Conservation (phyloP, 2,888 invertebrate species). For the Lissocephala sabroskyi region DNA sequence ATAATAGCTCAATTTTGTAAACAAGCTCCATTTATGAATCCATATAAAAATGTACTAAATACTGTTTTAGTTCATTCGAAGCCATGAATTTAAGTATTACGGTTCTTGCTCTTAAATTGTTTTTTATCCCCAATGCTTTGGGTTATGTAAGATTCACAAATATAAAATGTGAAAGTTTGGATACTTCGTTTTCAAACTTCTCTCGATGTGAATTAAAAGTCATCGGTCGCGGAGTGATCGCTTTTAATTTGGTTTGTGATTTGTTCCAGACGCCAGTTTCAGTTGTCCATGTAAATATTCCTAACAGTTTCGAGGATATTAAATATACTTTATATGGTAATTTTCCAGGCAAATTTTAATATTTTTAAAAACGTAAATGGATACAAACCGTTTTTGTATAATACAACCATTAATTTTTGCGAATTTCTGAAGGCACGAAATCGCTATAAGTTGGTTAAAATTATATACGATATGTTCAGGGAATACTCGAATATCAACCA, state of each 20-base stretch:
- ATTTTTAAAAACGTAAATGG: not conserved
- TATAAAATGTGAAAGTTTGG: not conserved
- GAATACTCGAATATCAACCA: too few species aligned
- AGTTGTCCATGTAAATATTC: not conserved
- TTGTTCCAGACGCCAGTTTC: not conserved
- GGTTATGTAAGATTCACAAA: not conserved
- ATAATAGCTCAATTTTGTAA: too few species aligned
- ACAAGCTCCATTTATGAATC: too few species aligned
- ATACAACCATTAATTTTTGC: not conserved
- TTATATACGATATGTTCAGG: too few species aligned
- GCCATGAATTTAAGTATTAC: too few species aligned
- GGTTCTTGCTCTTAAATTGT: too few species aligned
- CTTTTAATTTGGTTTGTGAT: not conserved
- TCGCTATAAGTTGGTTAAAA: too few species aligned
- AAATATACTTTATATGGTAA: too few species aligned
- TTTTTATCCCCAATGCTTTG: too few species aligned
- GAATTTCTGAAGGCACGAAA: not conserved
- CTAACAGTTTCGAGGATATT: not conserved
- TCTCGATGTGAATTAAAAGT: not conserved
- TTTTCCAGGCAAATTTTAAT: not conserved
- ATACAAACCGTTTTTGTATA: not conserved
- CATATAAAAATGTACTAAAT: too few species aligned
- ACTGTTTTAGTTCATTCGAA: too few species aligned
- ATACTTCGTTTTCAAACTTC: not conserved
- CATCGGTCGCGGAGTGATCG: not conserved